Evolutionary conservation across 2,113 vertebrate species (phyloP), one percentile per base, ranked within the genome.

Genomic region (Callipepla squamata): DNA sequence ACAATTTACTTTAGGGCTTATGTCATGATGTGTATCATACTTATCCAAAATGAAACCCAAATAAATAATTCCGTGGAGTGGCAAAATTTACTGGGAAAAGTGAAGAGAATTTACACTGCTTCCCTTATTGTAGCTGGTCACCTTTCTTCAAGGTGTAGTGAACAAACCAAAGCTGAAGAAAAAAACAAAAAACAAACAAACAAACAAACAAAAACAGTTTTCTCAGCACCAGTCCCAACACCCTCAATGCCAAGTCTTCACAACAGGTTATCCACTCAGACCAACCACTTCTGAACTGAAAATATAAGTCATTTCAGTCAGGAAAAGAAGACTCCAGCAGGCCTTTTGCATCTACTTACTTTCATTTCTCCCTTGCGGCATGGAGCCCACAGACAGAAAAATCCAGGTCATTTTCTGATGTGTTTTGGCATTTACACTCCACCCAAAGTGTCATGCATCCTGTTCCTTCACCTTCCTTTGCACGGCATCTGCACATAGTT

Each of bases 21-120:
- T 95, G 73, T 85, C 62, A 93, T 89, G 38, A 66, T 93, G 67
- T 94, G 69, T 95, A 76, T 85, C 92, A 94, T 78, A 85, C 30
- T 70, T 85, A 90, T 61, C 67, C 73, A 85, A 84, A 95, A 74
- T 83, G 85, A 96, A 97, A 89, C 57, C 42, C 68, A 84, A 96
- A 96, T 96, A 96, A 96, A 95, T 75, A 69, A 89, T 92, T 93
- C 74, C 57, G 53, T 83, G 61, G 61, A 95, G 79, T 94, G 80
- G 47, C 82, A 96, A 92, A 85, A 83, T 89, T 87, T 92, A 34
- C 78, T 95, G 74, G 61, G 40, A 89, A 90, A 92, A 92, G 15
- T 87, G 75, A 92, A 85, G 68, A 93, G 91, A 91, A 89, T 87
- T 80, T 83, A 45, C 78, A n/a, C 38, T 21, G 2, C 28, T 96